Conservation (phyloP, 1,140 invertebrate genomes). For the Euglossa dilemma region DNA sequence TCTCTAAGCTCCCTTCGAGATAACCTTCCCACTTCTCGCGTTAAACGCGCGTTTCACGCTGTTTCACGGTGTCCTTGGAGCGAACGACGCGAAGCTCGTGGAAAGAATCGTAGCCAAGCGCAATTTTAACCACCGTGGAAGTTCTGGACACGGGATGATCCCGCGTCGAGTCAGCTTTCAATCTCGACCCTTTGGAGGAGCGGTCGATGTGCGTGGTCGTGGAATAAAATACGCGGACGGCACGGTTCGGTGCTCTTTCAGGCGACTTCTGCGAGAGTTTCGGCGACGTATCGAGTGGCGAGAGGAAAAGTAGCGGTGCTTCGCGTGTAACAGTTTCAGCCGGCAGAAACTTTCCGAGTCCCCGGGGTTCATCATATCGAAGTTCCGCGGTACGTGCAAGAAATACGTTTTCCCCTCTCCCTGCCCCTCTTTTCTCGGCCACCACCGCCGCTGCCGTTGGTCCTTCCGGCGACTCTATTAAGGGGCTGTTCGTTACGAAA, state of each 20-base stretch:
- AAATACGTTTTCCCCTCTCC: constrained; percentile 44
- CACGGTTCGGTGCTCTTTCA: constrained; percentile 17
- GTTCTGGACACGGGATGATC: constrained; percentile 16
- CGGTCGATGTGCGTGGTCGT: background rate
- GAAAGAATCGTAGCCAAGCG: no score
- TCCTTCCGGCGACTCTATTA: background rate
- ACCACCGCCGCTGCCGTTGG: no score
- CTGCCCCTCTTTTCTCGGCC: no score
- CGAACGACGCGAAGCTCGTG: no score
- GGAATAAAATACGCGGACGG: constrained; percentile 34
- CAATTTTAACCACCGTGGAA: background rate
- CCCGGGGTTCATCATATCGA: constrained; percentile 61
- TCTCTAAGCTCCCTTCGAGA: no score
- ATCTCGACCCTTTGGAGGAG: background rate
- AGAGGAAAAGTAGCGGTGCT: constrained; percentile 42
- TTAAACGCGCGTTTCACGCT: no score
- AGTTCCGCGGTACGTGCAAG: constrained; percentile 60
- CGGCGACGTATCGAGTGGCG: constrained; percentile 50
- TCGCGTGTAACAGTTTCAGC: constrained; percentile 50
- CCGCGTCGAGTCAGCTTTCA: constrained; percentile 16
- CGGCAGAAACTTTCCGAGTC: constrained; percentile 39
- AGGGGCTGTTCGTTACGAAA: constrained; percentile 21
- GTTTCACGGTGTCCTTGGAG: no score
- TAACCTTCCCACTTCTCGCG: no score
- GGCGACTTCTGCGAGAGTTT: constrained; percentile 53